Conservation (phyloP, 2,113 vertebrate species). For the Carlito syrichta region DNA sequence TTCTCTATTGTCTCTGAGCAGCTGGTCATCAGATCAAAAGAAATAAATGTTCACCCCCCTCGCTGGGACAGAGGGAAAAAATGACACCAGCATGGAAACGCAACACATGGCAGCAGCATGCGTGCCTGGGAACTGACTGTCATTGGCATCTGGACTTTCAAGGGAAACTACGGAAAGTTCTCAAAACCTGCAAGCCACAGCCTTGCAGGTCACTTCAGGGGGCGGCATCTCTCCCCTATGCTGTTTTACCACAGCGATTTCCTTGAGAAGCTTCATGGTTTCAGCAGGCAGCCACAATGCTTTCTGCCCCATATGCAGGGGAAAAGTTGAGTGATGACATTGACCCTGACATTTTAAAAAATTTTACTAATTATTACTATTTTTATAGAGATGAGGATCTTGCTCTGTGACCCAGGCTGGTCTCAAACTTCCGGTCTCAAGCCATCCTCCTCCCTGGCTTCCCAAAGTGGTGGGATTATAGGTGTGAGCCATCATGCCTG, state of each 20-base stretch:
- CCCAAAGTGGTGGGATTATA: too few relatives aligned
- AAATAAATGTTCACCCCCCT: not conserved
- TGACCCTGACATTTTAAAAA: rapidly evolving
- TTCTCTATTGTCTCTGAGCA: not conserved
- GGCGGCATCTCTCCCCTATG: not conserved
- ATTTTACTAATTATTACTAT: too few relatives aligned
- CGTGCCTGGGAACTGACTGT: not conserved
- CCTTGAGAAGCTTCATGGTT: not conserved
- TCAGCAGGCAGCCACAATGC: not conserved
- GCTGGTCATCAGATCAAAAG: not conserved
- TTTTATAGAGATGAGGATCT: too few relatives aligned
- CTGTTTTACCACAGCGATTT: not conserved
- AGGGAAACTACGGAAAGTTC: conserved; percentile 53
- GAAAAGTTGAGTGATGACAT: not conserved
- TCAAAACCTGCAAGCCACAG: conserved; percentile 32
- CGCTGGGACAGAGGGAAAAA: not conserved
- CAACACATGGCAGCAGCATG: rapidly evolving
- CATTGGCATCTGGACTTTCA: not conserved
- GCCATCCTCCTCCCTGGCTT: too few relatives aligned
- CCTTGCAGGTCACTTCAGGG: not conserved
- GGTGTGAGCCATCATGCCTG: too few relatives aligned
- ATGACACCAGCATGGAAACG: conserved; percentile 26
- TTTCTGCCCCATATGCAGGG: not conserved
- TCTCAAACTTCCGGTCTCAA: too few relatives aligned
- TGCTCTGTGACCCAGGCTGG: too few relatives aligned